Evolutionary conservation across 2,797 vertebrate species (phyloP).

Genomic region (Neostethus bicornis): DNA sequence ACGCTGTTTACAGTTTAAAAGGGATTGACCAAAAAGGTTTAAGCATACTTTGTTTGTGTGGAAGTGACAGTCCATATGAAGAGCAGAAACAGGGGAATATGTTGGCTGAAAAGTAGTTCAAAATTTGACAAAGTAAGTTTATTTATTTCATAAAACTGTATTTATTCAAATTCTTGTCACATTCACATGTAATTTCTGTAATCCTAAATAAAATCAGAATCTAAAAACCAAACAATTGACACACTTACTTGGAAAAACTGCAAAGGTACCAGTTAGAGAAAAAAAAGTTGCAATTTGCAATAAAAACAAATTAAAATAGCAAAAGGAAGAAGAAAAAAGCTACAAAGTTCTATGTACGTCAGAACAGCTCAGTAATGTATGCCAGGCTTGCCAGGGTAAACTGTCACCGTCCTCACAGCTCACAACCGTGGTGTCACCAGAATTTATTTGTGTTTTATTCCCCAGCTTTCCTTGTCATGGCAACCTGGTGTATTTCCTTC

Average conservation of each 20-base stretch:
- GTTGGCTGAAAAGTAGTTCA: not conserved
- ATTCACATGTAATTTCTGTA: not conserved
- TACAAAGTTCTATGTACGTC: conserved; percentile 45
- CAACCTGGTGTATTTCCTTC: conserved; percentile 69
- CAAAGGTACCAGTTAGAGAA: conserved; percentile 32
- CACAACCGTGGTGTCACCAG: conserved; percentile 63
- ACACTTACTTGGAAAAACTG: conserved; percentile 45
- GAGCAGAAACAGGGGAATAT: not conserved
- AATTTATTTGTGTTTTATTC: conserved; percentile 76
- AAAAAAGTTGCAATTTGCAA: conserved; percentile 35
- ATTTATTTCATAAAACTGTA: not conserved
- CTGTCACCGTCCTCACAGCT: conserved; percentile 65
- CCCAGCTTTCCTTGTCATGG: conserved; percentile 71
- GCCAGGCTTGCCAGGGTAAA: conserved; percentile 57
- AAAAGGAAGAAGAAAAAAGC: conserved; percentile 5
- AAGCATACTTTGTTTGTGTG: too few species aligned
- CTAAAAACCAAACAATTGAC: not conserved
- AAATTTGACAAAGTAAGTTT: not conserved
- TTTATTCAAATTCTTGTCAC: not conserved
- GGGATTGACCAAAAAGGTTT: too few species aligned
- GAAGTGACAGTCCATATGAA: not conserved
- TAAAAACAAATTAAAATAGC: conserved; percentile 25
- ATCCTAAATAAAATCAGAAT: not conserved
- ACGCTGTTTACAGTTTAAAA: too few species aligned
- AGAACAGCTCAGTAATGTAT: conserved; percentile 43